Base-by-base conservation (phyloP, 1,140 invertebrate species). In the Platyscapa corneri region DNA sequence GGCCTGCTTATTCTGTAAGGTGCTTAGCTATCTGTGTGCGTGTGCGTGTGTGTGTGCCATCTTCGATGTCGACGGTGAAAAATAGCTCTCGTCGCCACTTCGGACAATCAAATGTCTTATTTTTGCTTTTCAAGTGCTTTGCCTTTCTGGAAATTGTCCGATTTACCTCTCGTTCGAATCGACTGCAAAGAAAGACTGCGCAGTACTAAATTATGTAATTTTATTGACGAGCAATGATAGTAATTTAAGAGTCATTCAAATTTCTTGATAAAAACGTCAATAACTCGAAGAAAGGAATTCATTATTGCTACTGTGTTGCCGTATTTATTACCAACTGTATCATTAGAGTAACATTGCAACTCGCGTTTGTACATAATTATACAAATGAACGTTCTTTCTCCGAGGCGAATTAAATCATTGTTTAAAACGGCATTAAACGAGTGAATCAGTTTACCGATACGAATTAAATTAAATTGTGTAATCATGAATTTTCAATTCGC, bases 401-500 rank as follows among this genome's bases (percentile, higher is more conserved):
- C 6, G 23, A n/a, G 34, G 37, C 10, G 37, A 42, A 14, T 20
- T 1, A 14, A 20, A 74, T 12, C 12, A 74, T 74, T 32, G 3
- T 74, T 42, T 42, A 2, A 42, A 70, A 70, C 10, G 37, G 67
- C 37, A n/a, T 42, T 0, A 5, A 27, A n/a, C n/a, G n/a, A n/a
- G n/a, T n/a, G 6, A 14, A 12, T 3, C 8, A 23, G 27, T 74
- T 60, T 23, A 27, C 18, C 49, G 14, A 34, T 12, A 64, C 27
- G 60, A 64, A 72, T 72, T n/a, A 37, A n/a, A 42, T 23, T n/a
- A 74, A 42, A 39, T 42, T 0, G 23, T n/a, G 7, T n/a, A 74
- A 74, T n/a, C 27, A 42, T 74, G 20, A 74, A 72, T 72, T 39
- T 39, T 42, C 78, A 10, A 80, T 30, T 80, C 77, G 23, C 70